Conservation (phyloP, 2,888 invertebrate genomes). For the Cheilosia urbana region DNA sequence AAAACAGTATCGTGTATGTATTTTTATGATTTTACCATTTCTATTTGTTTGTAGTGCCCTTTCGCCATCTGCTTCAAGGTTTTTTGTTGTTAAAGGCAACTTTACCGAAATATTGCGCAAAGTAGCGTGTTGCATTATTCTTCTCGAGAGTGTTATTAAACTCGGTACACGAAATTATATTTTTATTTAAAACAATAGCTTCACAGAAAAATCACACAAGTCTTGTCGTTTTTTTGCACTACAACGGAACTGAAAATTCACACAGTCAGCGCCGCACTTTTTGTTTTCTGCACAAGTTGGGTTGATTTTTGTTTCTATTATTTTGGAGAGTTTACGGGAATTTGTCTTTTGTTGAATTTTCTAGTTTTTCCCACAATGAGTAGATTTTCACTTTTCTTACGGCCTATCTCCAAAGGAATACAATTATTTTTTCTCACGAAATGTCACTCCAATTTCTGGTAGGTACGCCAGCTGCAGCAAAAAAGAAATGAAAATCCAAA, state of each 20-base stretch:
- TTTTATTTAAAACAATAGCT: constrained; percentile 22
- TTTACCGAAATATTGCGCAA: constrained; percentile 35
- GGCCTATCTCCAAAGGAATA: constrained; percentile 1
- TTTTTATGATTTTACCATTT: constrained; percentile 42
- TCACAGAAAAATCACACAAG: constrained; percentile 3
- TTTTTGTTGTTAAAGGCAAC: constrained; percentile 23
- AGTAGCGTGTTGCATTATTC: constrained; percentile 61
- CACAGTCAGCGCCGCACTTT: constrained; percentile 33
- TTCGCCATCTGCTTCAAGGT: constrained; percentile 23
- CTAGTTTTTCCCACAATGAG: constrained; percentile 12
- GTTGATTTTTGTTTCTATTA: constrained; percentile 6
- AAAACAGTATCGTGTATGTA: neutral
- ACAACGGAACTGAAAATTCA: constrained; percentile 31
- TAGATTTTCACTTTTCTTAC: neutral
- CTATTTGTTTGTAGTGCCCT: constrained; percentile 5
- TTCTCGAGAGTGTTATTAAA: neutral
- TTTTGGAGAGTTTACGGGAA: constrained; percentile 53
- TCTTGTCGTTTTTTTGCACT: constrained; percentile 10
- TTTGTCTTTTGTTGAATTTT: constrained; percentile 31
- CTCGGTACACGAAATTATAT: neutral
- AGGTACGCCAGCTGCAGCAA: constrained; percentile 35
- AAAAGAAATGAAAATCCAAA: constrained; percentile 8
- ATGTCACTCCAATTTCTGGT: constrained; percentile 31
- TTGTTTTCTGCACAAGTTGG: constrained; percentile 12
- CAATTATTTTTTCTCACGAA: constrained; percentile 18